Base-by-base conservation (phyloP, 2,888 invertebrate species). In the Chesias legatella region DNA sequence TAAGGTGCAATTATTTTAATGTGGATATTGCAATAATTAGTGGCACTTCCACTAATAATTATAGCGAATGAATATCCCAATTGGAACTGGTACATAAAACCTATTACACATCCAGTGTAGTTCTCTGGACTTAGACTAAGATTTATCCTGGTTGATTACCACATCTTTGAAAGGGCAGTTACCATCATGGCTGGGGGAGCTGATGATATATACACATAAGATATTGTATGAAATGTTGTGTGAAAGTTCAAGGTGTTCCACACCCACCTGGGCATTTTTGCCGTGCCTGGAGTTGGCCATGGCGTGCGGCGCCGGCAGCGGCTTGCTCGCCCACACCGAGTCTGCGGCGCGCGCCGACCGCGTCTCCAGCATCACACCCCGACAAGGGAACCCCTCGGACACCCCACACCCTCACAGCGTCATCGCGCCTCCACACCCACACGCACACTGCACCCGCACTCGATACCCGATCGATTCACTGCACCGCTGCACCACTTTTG, bases 311-410 rank as follows among this genome's bases (percentile, higher is more conserved):
- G 86, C 89, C 75, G 89, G 88, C 80, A 89, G 79, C 67, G 89
- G 89, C 80, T 91, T 89, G 80, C 83, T 90, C 88, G 90, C 91
- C 91, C 89, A 89, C 83, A 91, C 89, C 90, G 90, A 84, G 88
- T 92, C 92, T 88, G 92, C 92, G 90, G 92, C 91, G 83, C 93
- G 92, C 83, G 90, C 90, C 73, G 93, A 93, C 89, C 93, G 91
- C 90, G 91, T 91, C 84, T 91, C 91, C 91, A 91, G 90, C 92
- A 92, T 92, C 90, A 89, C 91, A 90, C 88, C 84, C 69, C 72
- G 61, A 63, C 60, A 58, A 61, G 65, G 60, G 58, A 59, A 56
- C 64, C 60, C 58, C 49, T 58, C 56, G 58, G 66, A 62, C 70
- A 70, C 65, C 67, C 47, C 44, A 34, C 28, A 60, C 65, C 60